Conservation (phyloP, 2,888 invertebrate genomes). For the Spodoptera littoralis region DNA sequence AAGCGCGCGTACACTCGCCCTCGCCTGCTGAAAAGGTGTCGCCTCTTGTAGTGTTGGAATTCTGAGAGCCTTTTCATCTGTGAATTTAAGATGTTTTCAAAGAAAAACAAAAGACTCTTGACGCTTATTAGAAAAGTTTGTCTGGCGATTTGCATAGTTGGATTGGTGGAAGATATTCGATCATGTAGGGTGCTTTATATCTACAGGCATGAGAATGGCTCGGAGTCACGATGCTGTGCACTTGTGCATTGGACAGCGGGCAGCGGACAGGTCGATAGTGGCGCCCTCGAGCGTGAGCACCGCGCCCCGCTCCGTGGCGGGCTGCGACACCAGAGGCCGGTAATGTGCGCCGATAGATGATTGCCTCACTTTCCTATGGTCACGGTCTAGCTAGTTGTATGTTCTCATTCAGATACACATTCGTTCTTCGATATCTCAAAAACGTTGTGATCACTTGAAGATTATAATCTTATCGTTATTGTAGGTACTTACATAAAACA, state of each 20-base stretch:
- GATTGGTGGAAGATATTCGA: slow-evolving; percentile 15
- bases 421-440: slow-evolving; percentile 7
- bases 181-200: slow-evolving; percentile 23
- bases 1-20: slow-evolving; percentile 42
- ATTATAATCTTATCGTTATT: no score
- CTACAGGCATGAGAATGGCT: slow-evolving; percentile 13
- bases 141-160: slow-evolving; percentile 28
- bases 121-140: slow-evolving; percentile 56
- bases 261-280: slow-evolving; percentile 31
- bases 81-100: slow-evolving; percentile 47
- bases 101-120: slow-evolving; percentile 45
- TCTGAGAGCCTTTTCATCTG: slow-evolving; percentile 42
- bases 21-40: slow-evolving; percentile 28
- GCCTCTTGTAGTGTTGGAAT: slow-evolving; percentile 20
- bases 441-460: no score
- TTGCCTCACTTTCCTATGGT: slow-evolving; percentile 19
- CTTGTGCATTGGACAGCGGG: neutral
- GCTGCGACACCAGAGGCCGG: slow-evolving; percentile 30
- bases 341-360: slow-evolving; percentile 24
- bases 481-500: no score
- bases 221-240: neutral
- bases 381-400: slow-evolving; percentile 14
- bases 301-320: slow-evolving; percentile 29
- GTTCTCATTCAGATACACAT: slow-evolving; percentile 8
- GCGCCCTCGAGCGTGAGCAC: slow-evolving; percentile 18